Evolutionary conservation across 2,797 vertebrate genomes (phyloP).

Genomic region (Lerista edwardsae): DNA sequence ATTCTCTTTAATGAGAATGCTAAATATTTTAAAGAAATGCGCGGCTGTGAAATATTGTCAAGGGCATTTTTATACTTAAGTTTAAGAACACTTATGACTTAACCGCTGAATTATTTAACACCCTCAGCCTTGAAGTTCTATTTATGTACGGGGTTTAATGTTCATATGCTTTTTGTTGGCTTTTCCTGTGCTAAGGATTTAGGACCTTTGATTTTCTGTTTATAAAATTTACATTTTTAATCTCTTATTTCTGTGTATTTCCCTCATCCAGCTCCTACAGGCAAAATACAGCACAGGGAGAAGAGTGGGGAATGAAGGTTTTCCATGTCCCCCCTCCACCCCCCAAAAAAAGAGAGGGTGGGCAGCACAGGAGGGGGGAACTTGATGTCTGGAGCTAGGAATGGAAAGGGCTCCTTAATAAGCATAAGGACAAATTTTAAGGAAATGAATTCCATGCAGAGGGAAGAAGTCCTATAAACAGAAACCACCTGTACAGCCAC

Average conservation of each 20-base stretch:
- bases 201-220: constrained; percentile 83
- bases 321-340: too few species aligned
- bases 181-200: constrained; percentile 82
- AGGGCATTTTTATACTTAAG: constrained; percentile 88
- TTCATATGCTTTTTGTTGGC: constrained; percentile 80
- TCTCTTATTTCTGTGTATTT: constrained; percentile 76
- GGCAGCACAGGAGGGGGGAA: constrained; percentile 34
- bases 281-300: constrained; percentile 69
- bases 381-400: constrained; percentile 8
- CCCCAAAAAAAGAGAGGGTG: neutral
- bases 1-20: constrained; percentile 88
- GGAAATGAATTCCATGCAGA: constrained; percentile 49
- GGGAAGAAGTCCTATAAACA: constrained; percentile 61
- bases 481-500: constrained; percentile 55
- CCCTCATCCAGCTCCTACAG: constrained; percentile 62
- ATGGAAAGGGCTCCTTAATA: constrained; percentile 48
- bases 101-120: constrained; percentile 85
- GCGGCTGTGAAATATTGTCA: constrained; percentile 84
- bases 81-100: constrained; percentile 86
- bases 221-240: constrained; percentile 86
- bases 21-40: constrained; percentile 88
- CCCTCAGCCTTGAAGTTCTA: constrained; percentile 83
- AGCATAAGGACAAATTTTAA: constrained; percentile 60
- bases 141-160: constrained; percentile 85
- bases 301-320: constrained; percentile 9